Evolutionary conservation across 1,140 invertebrate genomes (phyloP), one percentile per base, ranked within the genome.

Genomic region (Drosophila fuyamai): DNA sequence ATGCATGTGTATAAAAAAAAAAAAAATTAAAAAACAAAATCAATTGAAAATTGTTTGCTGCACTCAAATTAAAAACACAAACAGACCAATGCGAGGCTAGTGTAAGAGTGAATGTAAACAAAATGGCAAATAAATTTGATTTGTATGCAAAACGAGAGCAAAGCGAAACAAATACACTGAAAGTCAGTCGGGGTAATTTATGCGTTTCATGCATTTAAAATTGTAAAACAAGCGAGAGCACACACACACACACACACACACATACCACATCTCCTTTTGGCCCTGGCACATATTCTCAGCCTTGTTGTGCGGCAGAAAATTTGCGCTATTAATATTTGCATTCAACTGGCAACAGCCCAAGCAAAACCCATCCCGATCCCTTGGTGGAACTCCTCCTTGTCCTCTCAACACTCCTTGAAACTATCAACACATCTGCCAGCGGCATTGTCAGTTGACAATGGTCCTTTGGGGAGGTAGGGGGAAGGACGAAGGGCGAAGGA

Each of bases 251-350:
- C 16, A 23, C 1, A 18, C 18, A 44, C 16, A 44, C 36, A 14
- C 50, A 40, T 50, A 27, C 29, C 5, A 7, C 27, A 36, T 13
- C 29, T 38, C 16, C 57, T 48, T 46, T 46, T 47, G 66, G 27
- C 57, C 67, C 51, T 83, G 71, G 61, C 59, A 73, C 57, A 79
- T 80, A 50, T 29, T 66, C 40, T 27, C 67, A 71, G 63, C 41
- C 56, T 71, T 88, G 83, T 79, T 79, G 54, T 73, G 83, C 76
- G 71, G 68, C 79, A 71, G 63, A 88, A 88, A 88, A 88, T 89
- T 83, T 88, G 84, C 80, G 76, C 83, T 83, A 83, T 88, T 88
- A 86, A 86, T 86, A 88, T 86, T 88, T 86, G 71, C 83, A 79
- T 86, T 86, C 79, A 86, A 82, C 83, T 82, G 83, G 76, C 79